Base-by-base conservation (phyloP, 2,797 vertebrate species). In the Champsocephalus gunnari region DNA sequence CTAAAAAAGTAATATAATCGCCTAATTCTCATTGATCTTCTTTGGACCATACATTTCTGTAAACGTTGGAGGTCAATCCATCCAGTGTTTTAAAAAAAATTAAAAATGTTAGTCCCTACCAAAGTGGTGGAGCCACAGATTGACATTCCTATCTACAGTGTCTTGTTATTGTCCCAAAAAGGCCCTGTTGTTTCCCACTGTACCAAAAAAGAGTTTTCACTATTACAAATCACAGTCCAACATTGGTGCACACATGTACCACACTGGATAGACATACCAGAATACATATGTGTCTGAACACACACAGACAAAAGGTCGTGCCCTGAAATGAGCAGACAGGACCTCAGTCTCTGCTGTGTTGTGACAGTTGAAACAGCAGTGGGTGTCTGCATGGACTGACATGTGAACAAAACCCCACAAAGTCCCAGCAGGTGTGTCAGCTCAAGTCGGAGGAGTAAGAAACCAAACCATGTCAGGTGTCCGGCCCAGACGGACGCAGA, bases 401-500 rank as follows among this genome's bases (percentile, higher is more conserved):
- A 66, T 83, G 79, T 73, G 87, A 89, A 88, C 60, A 43, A 61
- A 81, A 65, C 55, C 58, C 66, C 66, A 63, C 66, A 58, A 49
- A 76, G 34, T 60, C 80, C 5, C 82, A 66, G 86, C 89, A 92
- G 91, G 89, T 93, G 91, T 88, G 86, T 83, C 66, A 73, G 62
- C 85, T 92, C 87, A 56, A 78, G 56, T 24, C 9, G 3, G 54
- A 6, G 64, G 51, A 56, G 24, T 64, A 28, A 38, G 38, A 82
- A 82, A 78, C 58, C n/a, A 80, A 80, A 81, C 51, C 71, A 81
- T 64, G 85, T 89, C 78, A 80, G 68, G 79, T 82, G 82, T 86
- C 61, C n/a, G 63, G 66, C 65, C 38, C 64, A 71, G 75, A 71
- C 73, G 3, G 59, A 43, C 14, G 55, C 0, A 21, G 48, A 69